Conservation (phyloP, 2,797 vertebrate genomes). For the Phaenicophaeus curvirostris region DNA sequence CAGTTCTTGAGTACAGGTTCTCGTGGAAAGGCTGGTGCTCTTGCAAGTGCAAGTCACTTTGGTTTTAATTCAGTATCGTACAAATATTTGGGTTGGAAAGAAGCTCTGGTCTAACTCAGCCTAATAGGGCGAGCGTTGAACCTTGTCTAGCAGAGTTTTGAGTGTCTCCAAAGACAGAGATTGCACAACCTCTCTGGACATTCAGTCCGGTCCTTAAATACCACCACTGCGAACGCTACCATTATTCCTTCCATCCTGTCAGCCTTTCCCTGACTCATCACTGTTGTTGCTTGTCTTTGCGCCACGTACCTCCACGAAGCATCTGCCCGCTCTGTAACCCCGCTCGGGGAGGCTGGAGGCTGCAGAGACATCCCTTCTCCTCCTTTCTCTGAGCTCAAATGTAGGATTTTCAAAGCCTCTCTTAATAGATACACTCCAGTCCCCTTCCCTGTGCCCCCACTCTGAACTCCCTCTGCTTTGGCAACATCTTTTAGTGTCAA, state of each 20-base stretch:
- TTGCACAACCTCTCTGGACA: background rate
- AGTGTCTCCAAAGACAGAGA: background rate
- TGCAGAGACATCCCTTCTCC: background rate
- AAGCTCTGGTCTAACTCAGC: background rate
- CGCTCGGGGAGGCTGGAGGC: background rate
- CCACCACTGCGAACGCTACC: background rate
- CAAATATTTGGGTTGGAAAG: constrained; percentile 51
- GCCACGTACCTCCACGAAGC: background rate
- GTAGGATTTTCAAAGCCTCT: background rate
- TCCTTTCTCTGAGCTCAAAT: background rate
- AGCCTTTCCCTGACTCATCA: background rate
- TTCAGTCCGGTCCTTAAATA: background rate
- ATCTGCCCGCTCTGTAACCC: background rate
- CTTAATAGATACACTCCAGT: background rate
- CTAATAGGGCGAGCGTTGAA: background rate
- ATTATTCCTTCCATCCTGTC: too few relatives aligned
- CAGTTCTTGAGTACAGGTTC: background rate
- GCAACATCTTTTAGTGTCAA: background rate
- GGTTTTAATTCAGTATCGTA: background rate
- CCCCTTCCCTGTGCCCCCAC: background rate
- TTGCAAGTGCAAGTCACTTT: background rate
- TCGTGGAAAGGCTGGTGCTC: background rate
- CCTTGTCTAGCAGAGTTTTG: background rate
- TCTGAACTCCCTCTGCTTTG: background rate
- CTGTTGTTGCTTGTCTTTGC: background rate